Conservation (phyloP, 2,888 invertebrate species). For the Mesorhabditis sp. region DNA sequence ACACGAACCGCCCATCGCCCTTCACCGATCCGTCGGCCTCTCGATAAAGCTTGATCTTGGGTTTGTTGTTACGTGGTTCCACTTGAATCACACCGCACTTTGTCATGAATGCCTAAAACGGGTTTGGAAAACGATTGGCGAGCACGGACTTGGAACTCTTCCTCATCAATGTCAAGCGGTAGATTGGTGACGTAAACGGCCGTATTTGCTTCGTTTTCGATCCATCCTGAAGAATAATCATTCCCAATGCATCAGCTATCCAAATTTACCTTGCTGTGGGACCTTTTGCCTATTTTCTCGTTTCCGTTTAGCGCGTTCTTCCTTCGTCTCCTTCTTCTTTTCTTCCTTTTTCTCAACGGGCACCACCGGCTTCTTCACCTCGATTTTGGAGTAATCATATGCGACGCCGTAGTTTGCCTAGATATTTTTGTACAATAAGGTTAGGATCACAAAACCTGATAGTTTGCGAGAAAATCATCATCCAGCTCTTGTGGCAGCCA, state of each 20-base stretch:
- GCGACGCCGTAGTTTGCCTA: conserved; percentile 72
- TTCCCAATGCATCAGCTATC: neutral
- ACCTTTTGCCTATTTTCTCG: conserved; percentile 14
- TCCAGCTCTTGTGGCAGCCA: conserved; percentile 68
- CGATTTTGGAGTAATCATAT: conserved; percentile 35
- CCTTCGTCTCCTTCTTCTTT: conserved; percentile 39
- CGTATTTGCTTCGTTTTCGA: conserved; percentile 82
- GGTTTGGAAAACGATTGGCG: neutral
- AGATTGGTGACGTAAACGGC: conserved; percentile 92
- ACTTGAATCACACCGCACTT: conserved; percentile 92
- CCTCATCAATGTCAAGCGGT: conserved; percentile 79
- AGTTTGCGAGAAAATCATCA: conserved; percentile 89
- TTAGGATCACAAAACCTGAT: conserved; percentile 67
- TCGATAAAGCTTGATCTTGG: conserved; percentile 86
- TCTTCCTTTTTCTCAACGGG: conserved; percentile 24
- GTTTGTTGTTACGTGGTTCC: conserved; percentile 73
- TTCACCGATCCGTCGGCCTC: conserved; percentile 79
- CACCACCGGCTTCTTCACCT: conserved; percentile 21
- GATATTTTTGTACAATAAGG: neutral
- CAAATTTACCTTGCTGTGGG: conserved; percentile 1
- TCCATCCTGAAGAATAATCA: conserved; percentile 75
- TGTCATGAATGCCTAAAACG: conserved; percentile 81
- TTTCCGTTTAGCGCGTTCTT: conserved; percentile 19
- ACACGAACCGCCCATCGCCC: conserved; percentile 81
- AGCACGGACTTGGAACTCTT: conserved; percentile 62